Evolutionary conservation across 2,888 invertebrate genomes (phyloP), one percentile per base, ranked within the genome.

Genomic region (Tanaodytes sp.): DNA sequence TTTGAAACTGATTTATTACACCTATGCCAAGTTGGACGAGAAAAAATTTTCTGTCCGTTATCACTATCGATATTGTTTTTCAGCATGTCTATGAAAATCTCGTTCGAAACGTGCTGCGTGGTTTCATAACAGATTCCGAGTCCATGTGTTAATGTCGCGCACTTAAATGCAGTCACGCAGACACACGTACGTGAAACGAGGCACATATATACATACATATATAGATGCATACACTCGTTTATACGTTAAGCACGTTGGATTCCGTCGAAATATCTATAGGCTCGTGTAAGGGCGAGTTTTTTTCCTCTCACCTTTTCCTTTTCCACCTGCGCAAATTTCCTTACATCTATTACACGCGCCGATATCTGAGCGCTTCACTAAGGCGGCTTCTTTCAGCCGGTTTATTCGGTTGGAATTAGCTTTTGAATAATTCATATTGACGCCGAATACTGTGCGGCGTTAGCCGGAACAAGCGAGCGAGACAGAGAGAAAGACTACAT

Each of bases 341-440:
- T 72, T 70, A 72, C 71, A 71, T 69, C 72, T 55, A 73, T 73
- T 75, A 73, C 72, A 65, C 37, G 68, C 67, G 65, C 73, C 72
- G 70, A 73, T 74, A 75, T 73, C 72, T 67, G 72, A 62, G 59
- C 70, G 51, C 62, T 71, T 69, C 62, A 58, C 66, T 66, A 64
- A 55, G 64, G 57, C 69, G 69, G 62, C 73, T 78, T 75, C 76
- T 79, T 77, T 76, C 73, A 73, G 72, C 55, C 72, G 74, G 76
- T 76, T 80, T 79, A 77, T 77, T 76, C 77, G 74, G 70, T 72
- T 73, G 71, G 76, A 80, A 79, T 80, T 80, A 80, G 76, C 76
- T 76, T 40, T 66, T 80, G 80, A 82, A 82, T 82, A 81, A 82
- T 80, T 75, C 78, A 82, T 81, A 73, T 40, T 75, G 75, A 71